Conservation (phyloP, 2,888 invertebrate species). For the Hanleya hanleyi region DNA sequence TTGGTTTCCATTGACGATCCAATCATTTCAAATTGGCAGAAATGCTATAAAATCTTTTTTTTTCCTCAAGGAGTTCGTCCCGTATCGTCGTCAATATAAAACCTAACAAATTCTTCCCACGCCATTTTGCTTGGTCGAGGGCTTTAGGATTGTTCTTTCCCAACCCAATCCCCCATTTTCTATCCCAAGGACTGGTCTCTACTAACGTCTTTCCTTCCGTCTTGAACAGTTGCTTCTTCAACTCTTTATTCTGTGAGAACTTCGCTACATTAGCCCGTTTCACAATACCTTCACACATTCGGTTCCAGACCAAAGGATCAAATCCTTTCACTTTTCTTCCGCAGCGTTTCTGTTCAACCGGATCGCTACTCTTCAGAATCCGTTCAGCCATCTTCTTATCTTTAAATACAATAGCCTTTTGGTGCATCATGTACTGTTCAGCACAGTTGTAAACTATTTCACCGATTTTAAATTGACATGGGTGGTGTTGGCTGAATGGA, state of each 20-base stretch:
- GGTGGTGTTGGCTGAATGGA: slow-evolving; percentile 68
- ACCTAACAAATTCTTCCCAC: slow-evolving; percentile 70
- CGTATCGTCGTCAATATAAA: slow-evolving; percentile 64
- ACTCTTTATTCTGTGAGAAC: slow-evolving; percentile 67
- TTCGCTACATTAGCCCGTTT: slow-evolving; percentile 62
- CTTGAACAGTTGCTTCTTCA: slow-evolving; percentile 54
- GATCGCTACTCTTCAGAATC: slow-evolving; percentile 56
- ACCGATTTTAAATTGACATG: slow-evolving; percentile 53
- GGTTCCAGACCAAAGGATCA: slow-evolving; percentile 58
- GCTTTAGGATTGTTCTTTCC: slow-evolving; percentile 54
- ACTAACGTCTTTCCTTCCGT: slow-evolving; percentile 69
- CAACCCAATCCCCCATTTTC: slow-evolving; percentile 72
- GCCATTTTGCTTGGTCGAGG: slow-evolving; percentile 57
- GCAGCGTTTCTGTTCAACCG: slow-evolving; percentile 61
- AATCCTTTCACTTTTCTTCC: slow-evolving; percentile 68
- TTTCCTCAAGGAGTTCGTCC: too few relatives aligned
- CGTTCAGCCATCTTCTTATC: slow-evolving; percentile 55
- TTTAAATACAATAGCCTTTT: slow-evolving; percentile 68
- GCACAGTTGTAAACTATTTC: slow-evolving; percentile 59
- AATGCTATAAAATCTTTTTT: too few relatives aligned
- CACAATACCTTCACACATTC: slow-evolving; percentile 54
- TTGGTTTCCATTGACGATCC: too few relatives aligned
- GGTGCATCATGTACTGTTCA: slow-evolving; percentile 71
- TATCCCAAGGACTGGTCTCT: slow-evolving; percentile 71
- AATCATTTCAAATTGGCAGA: too few relatives aligned